Conservation (phyloP, 2,888 invertebrate genomes). For the Agrochola lychnidis region DNA sequence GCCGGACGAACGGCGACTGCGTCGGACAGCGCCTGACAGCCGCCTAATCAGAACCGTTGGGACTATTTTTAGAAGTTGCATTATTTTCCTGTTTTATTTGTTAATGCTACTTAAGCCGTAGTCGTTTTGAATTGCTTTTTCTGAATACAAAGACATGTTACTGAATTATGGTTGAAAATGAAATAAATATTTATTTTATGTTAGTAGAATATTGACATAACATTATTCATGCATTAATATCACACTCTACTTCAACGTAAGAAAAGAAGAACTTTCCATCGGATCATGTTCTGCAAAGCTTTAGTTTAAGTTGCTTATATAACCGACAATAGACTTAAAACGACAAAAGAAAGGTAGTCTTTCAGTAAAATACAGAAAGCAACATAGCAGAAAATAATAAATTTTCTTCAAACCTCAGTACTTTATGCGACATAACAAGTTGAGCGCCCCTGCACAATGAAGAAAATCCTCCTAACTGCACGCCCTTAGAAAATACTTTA, state of each 20-base stretch:
- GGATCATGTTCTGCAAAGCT: neutral
- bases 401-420: constrained; percentile 5
- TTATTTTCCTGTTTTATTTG: constrained; percentile 20
- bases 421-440: constrained; percentile 36
- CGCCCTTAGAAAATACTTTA: constrained; percentile 42
- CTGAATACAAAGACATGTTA: neutral
- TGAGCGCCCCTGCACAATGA: constrained; percentile 47
- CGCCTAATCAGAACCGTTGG: constrained; percentile 1
- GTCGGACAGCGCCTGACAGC: constrained; percentile 38
- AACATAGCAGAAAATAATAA: constrained; percentile 20
- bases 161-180: neutral
- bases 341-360: constrained; percentile 12
- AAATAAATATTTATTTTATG: neutral
- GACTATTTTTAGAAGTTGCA: constrained; percentile 1
- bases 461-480: constrained; percentile 43
- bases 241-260: neutral
- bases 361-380: constrained; percentile 29
- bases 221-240: neutral
- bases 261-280: neutral
- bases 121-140: neutral
- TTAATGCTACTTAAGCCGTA: neutral
- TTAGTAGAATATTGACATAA: neutral
- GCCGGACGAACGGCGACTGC: constrained; percentile 26
- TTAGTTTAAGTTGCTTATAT: neutral
- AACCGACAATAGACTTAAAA: neutral